These are phyloP conservation scores for Formica aserva DNA, from an alignment of 2,888 invertebrate species.

Conservation along the genomic window DNA sequence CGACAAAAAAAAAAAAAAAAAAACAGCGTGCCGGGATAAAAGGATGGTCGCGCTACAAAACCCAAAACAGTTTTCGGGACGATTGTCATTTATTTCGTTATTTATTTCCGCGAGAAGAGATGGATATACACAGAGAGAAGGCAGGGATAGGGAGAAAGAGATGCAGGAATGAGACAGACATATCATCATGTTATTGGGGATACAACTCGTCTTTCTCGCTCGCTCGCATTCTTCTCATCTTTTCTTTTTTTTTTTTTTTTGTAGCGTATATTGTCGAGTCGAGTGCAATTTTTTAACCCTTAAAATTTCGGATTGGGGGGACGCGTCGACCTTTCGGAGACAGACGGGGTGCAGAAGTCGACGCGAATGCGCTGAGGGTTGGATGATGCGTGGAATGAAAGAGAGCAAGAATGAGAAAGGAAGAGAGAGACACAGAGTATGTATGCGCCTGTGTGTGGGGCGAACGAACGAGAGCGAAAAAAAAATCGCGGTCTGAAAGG, in stretches of 20 bases:
- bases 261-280: slow-evolving; percentile 83
- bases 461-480: slow-evolving; percentile 60
- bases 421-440: background rate
- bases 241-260: slow-evolving; percentile 63
- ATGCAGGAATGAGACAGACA: slow-evolving; percentile 50
- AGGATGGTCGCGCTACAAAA: slow-evolving; percentile 82
- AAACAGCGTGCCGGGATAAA: slow-evolving; percentile 67
- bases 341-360: slow-evolving; percentile 74
- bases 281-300: slow-evolving; percentile 86
- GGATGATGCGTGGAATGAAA: slow-evolving; percentile 69
- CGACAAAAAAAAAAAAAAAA: slow-evolving; percentile 57
- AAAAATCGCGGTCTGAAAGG: slow-evolving; percentile 82
- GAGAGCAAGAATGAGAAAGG: slow-evolving; percentile 67
- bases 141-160: slow-evolving; percentile 29
- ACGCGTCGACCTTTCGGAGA: slow-evolving; percentile 72
- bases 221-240: slow-evolving; percentile 63
- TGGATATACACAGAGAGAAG: background rate
- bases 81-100: slow-evolving; percentile 85
- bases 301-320: slow-evolving; percentile 83
- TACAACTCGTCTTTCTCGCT: slow-evolving; percentile 66
- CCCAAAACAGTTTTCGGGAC: slow-evolving; percentile 84
- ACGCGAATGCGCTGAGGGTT: slow-evolving; percentile 67
- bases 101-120: slow-evolving; percentile 69
- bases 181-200: slow-evolving; percentile 70
- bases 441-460: slow-evolving; percentile 41